Percentiles rank a stretch among this genome's conserved stretches.
Conservation (phyloP, 1,140 invertebrate genomes). For the Geopemphigus sp. region DNA sequence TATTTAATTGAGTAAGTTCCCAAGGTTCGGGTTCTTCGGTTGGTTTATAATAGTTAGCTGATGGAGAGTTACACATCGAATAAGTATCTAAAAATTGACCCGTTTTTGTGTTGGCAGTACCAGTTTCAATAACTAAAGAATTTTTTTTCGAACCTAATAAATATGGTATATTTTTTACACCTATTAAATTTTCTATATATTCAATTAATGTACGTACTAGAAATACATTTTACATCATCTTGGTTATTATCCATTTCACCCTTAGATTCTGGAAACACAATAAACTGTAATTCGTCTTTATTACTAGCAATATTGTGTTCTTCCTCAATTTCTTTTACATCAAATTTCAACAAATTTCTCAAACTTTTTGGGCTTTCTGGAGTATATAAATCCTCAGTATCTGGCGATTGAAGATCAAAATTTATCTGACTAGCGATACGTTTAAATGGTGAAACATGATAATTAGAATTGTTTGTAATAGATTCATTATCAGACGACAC, state of each 20-base stretch:
- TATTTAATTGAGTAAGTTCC: conserved; percentile 84
- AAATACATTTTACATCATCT: conserved; percentile 51
- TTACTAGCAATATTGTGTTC: conserved; percentile 49
- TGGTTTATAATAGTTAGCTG: conserved; percentile 77
- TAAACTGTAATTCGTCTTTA: conserved; percentile 57
- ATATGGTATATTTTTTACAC: background rate
- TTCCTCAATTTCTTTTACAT: conserved; percentile 29
- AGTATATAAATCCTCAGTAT: conserved; percentile 70
- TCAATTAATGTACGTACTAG: background rate
- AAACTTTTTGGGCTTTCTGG: conserved; percentile 61
- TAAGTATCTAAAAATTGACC: conserved; percentile 67
- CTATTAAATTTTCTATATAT: background rate
- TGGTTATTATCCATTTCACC: conserved; percentile 51
- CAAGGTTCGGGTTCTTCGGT: conserved; percentile 83
- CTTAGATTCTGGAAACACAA: conserved; percentile 57
- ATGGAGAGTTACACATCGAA: conserved; percentile 72
- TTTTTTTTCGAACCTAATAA: conserved; percentile 23
- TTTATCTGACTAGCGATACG: conserved; percentile 74
- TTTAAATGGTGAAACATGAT: conserved; percentile 67
- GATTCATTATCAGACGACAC: conserved; percentile 34
- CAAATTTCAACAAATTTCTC: conserved; percentile 52
- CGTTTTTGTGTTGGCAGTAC: conserved; percentile 32
- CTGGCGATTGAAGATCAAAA: conserved; percentile 66
- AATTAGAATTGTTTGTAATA: conserved; percentile 28
- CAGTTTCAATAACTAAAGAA: conserved; percentile 51